Conservation (phyloP, 2,888 invertebrate species). For the Cheilosia impressa region DNA sequence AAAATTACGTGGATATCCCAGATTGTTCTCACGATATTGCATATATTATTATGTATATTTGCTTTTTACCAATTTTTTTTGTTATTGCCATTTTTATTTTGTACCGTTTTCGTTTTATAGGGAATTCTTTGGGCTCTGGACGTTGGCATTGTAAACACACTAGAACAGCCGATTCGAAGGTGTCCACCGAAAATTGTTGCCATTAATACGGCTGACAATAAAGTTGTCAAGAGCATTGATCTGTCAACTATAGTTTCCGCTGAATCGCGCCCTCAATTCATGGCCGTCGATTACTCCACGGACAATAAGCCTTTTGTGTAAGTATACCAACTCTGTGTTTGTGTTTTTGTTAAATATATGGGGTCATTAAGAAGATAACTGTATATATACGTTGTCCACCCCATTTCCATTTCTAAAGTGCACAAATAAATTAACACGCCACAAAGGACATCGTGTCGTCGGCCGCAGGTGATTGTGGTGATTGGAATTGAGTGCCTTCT, state of each 20-base stretch:
- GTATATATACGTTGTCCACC: background rate
- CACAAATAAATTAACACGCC: too few species aligned
- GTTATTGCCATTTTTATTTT: background rate
- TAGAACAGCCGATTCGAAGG: slow-evolving; percentile 85
- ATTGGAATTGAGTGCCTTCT: too few species aligned
- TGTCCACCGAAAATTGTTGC: slow-evolving; percentile 87
- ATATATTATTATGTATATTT: too few species aligned
- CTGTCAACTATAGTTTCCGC: slow-evolving; percentile 84
- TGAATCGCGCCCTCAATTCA: slow-evolving; percentile 85
- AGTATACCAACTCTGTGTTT: slow-evolving; percentile 76
- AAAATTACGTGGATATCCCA: too few species aligned
- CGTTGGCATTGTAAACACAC: slow-evolving; percentile 86
- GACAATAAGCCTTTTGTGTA: slow-evolving; percentile 84
- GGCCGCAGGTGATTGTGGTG: too few species aligned
- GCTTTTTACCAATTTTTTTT: background rate
- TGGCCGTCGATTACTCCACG: slow-evolving; percentile 85
- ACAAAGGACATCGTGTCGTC: background rate
- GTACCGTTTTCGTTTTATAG: slow-evolving; percentile 74
- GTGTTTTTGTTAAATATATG: background rate
- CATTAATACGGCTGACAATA: slow-evolving; percentile 85
- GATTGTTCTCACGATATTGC: too few species aligned
- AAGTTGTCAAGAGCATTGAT: slow-evolving; percentile 86
- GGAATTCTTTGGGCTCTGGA: slow-evolving; percentile 87
- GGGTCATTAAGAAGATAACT: background rate
- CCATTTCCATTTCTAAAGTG: slow-evolving; percentile 9